Base-by-base conservation (phyloP, 2,113 vertebrate species). In the Neoarius graeffei region DNA sequence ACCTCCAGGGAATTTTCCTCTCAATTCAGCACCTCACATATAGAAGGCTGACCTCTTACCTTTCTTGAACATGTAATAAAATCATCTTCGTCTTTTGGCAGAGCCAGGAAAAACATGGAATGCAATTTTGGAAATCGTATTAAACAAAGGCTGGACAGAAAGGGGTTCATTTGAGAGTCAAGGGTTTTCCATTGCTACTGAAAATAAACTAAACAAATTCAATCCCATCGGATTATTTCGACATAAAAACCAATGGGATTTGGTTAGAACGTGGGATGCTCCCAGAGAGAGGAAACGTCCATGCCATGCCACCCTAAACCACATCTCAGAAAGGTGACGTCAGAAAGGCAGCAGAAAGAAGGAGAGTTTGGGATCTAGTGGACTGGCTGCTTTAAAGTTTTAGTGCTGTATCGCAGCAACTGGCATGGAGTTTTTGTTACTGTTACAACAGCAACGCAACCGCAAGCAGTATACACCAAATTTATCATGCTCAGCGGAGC, bases 201-300 rank as follows among this genome's bases (percentile, higher is more conserved):
- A 88, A 93, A 91, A 88, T 67, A 89, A 84, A 86, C 83, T 7
- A n/a, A 81, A 64, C n/a, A 19, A 35, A 59, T 35, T 19, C 2
- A 52, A 56, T 71, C 89, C 76, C 74, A 89, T 81, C 30, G n/a
- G 20, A 67, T 42, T 57, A 67, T 79, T 66, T 86, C n/a, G 23
- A 87, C 85, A 81, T 85, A 89, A 90, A 89, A 91, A 88, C 48
- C 88, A 59, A 86, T 88, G 87, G 90, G 90, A 92, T 88, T 87
- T 25, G 10, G 84, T 60, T 30, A 84, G 88, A 88, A 90, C 89
- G 89, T 87, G 48, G 17, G 27, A 81, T 57, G n/a, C 50, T 42
- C 62, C 81, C 54, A 7, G 17, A 88, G 86, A 89, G 80, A 19
- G 84, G 59, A 80, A 85, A 90, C 0, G 11, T 25, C 69, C 87